Conservation (phyloP, 2,797 vertebrate species). For the Mus minutoides region DNA sequence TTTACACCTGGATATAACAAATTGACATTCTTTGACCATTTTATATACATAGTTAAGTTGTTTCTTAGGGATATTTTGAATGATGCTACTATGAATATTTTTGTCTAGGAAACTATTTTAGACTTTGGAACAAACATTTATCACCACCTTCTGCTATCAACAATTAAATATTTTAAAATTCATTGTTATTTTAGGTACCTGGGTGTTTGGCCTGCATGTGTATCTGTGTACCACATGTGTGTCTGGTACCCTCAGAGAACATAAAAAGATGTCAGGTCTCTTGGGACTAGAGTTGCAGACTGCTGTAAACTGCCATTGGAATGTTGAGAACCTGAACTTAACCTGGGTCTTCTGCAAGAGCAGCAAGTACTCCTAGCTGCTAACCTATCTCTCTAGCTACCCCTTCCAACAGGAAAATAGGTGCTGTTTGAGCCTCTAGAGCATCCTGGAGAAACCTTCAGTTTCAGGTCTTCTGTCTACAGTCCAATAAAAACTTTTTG, state of each 20-base stretch:
- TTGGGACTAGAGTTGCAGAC: not conserved
- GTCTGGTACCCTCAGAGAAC: not conserved
- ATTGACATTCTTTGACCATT: not conserved
- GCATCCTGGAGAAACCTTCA: not conserved
- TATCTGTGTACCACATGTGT: not conserved
- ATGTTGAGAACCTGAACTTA: not conserved
- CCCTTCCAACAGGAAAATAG: not conserved
- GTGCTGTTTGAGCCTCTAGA: not conserved
- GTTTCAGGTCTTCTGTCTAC: not conserved
- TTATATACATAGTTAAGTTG: not conserved
- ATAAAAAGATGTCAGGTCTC: not conserved
- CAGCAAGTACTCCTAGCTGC: not conserved
- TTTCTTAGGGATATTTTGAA: not conserved
- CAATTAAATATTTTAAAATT: not conserved
- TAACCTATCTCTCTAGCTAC: not conserved
- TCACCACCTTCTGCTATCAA: not conserved
- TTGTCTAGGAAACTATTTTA: slow-evolving; percentile 29
- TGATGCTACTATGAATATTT: slow-evolving; percentile 15
- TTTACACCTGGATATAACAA: not conserved
- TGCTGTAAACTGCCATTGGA: not conserved
- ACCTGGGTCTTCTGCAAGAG: not conserved
- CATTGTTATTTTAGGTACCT: not conserved
- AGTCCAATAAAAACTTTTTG: not conserved
- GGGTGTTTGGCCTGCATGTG: not conserved
- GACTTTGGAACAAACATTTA: not conserved